phyloP scores from a whole-genome alignment of 2,113 vertebrate species.

The Rhinopomastus cyanomelas region DNA sequence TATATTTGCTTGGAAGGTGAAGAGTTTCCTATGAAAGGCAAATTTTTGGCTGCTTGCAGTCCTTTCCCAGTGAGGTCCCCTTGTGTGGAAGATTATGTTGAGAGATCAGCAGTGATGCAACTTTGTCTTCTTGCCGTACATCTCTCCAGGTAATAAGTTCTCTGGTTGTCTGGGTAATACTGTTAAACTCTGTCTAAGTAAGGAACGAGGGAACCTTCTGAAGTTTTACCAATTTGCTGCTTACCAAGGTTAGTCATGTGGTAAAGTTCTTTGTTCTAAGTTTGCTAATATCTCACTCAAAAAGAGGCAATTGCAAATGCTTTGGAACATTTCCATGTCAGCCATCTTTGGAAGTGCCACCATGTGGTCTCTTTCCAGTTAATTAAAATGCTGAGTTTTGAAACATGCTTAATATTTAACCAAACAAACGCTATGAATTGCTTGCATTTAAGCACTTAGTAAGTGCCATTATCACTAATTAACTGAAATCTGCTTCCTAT shows the following conservation, averaged over 20 bases:
- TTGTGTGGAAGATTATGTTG: conserved; percentile 44
- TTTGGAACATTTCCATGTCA: conserved; percentile 14
- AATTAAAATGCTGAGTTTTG: conserved; percentile 51
- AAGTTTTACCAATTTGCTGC: conserved; percentile 50
- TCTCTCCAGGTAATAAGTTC: conserved; percentile 50
- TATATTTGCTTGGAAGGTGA: conserved; percentile 45
- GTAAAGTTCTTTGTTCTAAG: not conserved
- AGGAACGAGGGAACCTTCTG: conserved; percentile 41
- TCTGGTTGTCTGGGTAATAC: conserved; percentile 34
- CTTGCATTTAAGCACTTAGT: conserved; percentile 49
- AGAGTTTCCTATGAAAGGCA: conserved; percentile 45
- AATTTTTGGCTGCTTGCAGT: conserved; percentile 62
- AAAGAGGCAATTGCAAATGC: conserved; percentile 37
- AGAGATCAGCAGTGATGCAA: conserved; percentile 46
- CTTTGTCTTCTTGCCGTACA: conserved; percentile 48
- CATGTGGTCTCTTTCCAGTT: not conserved
- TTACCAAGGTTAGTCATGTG: conserved; percentile 23
- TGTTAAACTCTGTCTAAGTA: conserved; percentile 54
- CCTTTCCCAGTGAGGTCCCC: conserved; percentile 54
- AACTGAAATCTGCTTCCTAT: conserved; percentile 36
- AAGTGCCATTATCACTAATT: conserved; percentile 47
- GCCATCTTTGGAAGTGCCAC: conserved; percentile 12
- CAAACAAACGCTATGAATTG: conserved; percentile 29
- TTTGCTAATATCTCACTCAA: conserved; percentile 14
- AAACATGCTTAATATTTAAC: conserved; percentile 43